Base-by-base conservation (phyloP, 2,797 vertebrate genomes). In the Tangara arthus region DNA sequence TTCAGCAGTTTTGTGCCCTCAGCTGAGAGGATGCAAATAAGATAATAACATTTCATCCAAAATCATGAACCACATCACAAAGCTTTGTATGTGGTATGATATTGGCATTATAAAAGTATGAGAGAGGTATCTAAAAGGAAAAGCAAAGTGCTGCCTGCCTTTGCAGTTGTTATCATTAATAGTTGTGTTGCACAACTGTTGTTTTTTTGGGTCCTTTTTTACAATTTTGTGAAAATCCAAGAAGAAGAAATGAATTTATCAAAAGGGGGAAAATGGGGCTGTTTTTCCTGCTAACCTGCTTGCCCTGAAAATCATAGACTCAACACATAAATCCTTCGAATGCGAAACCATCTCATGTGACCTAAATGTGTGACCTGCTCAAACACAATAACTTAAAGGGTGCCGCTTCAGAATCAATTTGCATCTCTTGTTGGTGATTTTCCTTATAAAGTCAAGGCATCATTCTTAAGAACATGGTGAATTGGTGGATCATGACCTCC, bases 401-500 rank as follows among this genome's bases (percentile, higher is more conserved):
- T 97, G 98, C 98, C 1, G 19, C 98, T 98, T 98, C 98, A 98
- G 98, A 98, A 99, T 98, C 97, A 85, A 98, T 98, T 98, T 98
- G 95, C 97, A 98, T 98, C 98, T 98, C 97, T 98, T 98, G 97
- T 98, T 98, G 98, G 97, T 98, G 98, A 96, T 98, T 97, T 97
- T 96, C 96, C 98, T 97, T 98, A 97, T 98, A 97, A 98, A 98
- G 98, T 97, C 97, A 97, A 92, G 98, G 97, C 97, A 91, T 94
- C 97, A 98, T 98, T 98, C 98, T 98, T 97, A 87, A 97, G 97
- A 98, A 98, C 98, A 98, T 97, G 97, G 97, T 98, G 98, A 98
- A 98, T 98, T 98, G 98, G 98, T 98, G 97, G 98, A 98, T 98
- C 97, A 95, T 98, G 98, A 99, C 98, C 99, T 97, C 98, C 98